A percentile compares a stretch with the other conserved stretches of the same genome.
phyloP scores from a whole-genome alignment of 2,797 vertebrate species.

The Synaphobranchus kaupii region DNA sequence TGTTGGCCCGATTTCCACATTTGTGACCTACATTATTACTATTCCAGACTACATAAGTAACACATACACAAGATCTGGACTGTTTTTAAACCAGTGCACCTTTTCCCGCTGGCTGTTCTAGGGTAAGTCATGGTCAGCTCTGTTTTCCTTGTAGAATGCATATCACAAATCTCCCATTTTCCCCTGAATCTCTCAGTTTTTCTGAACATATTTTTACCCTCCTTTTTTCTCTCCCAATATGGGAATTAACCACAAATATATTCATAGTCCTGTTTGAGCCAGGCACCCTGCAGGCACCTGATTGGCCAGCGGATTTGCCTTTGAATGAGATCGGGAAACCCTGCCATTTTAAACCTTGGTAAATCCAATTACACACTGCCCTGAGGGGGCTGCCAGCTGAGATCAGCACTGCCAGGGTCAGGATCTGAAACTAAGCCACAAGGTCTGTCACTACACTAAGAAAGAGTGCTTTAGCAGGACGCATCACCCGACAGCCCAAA shows the following conservation, averaged over 20 bases:
- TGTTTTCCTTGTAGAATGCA: neutral
- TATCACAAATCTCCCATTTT: neutral
- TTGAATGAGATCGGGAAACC: too few species aligned
- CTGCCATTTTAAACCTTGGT: too few species aligned
- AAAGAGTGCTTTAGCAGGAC: neutral
- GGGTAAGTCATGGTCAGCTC: neutral
- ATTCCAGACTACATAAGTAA: too few species aligned
- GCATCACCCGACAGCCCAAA: neutral
- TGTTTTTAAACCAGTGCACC: too few species aligned
- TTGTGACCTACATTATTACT: too few species aligned
- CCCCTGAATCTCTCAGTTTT: neutral
- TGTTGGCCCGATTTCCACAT: too few species aligned
- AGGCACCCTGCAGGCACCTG: neutral
- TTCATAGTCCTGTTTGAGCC: neutral
- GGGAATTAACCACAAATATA: neutral
- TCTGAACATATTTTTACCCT: neutral
- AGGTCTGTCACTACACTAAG: neutral
- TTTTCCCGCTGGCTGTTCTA: neutral
- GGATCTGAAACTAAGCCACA: neutral
- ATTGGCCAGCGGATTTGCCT: too few species aligned
- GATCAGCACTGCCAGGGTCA: neutral
- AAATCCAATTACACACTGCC: too few species aligned
- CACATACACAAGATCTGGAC: too few species aligned
- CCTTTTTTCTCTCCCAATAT: neutral
- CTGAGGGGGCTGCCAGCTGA: neutral